Base-by-base conservation (phyloP, 1,140 invertebrate genomes). In the Ericerus pela region DNA sequence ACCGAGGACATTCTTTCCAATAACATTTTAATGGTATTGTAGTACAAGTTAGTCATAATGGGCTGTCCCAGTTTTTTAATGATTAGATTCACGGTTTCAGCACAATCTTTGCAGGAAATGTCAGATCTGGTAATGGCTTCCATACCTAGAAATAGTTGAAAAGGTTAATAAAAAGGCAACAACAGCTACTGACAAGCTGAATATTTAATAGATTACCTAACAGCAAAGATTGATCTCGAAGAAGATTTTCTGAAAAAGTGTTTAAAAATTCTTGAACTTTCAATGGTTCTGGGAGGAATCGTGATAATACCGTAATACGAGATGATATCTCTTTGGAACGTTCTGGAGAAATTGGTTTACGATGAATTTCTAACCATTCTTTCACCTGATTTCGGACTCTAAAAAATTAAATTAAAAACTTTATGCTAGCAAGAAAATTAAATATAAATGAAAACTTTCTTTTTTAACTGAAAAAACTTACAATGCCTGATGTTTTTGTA, bases 11-110 rank as follows among this genome's bases (percentile, higher is more conserved):
- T 85, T 60, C 93, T 73, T 70, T 97, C 92, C 27, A 97, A 72
- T 12, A 97, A 68, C 79, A 91, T 88, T 73, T 96, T 95, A 18
- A 96, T 85, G 1, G 88, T 93, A 65, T 92, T 93, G 69, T 96
- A 96, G 67, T 95, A 91, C 27, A 92, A 68, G 73, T 96, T 95
- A 1, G 89, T 92, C 79, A 93, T 91, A 0, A 93, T 82, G 1
- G 91, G 89, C 63, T 89, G 81, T 2, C 93, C 93, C 0, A 96
- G 73, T 69, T 93, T 94, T 68, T 94, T 94, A 8, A 97, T 72
- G n/a, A 96, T 81, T 59, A 77, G 75, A 64, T 81, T 82, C 70
- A 63, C 64, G 8, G 81, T 85, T 57, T 87, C 83, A 2, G 88
- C 85, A 66, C 87, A 94, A 59, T 90, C 88, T 66, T 89, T 86